These are phyloP conservation scores for Griposia aprilina DNA, from an alignment of 2,888 invertebrate genomes.

Conservation along the genomic window DNA sequence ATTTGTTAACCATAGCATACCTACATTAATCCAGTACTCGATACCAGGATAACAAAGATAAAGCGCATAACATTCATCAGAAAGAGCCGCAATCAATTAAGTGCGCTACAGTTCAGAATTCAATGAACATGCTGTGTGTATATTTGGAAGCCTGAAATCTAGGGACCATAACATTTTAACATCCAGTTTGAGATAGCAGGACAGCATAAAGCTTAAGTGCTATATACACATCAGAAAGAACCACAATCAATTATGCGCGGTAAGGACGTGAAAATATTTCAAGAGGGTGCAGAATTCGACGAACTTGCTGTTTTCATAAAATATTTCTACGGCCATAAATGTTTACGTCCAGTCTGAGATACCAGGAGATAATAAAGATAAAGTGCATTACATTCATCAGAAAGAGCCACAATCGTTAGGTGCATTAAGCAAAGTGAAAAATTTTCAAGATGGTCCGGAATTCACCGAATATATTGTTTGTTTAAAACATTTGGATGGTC, in stretches of 20 bases:
- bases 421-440: constrained; percentile 25
- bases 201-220: constrained; percentile 34
- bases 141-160: constrained; percentile 18
- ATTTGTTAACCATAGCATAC: neutral
- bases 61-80: constrained; percentile 10
- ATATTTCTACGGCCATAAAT: constrained; percentile 29
- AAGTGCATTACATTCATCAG: constrained; percentile 30
- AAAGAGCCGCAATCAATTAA: constrained; percentile 20
- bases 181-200: constrained; percentile 21
- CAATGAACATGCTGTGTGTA: neutral
- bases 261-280: neutral
- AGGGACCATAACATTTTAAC: constrained; percentile 13
- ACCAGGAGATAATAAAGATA: constrained; percentile 39
- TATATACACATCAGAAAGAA: constrained; percentile 21
- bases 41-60: constrained; percentile 15
- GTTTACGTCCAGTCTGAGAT: constrained; percentile 13
- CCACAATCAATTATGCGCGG: constrained; percentile 36
- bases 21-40: neutral
- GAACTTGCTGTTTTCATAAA: constrained; percentile 15
- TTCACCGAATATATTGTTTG: constrained; percentile 38
- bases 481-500: constrained; percentile 41
- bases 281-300: neutral
- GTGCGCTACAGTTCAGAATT: constrained; percentile 1
- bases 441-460: constrained; percentile 9
- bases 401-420: constrained; percentile 35